Percentiles rank a stretch among this genome's conserved stretches.
phyloP scores from a whole-genome alignment of 1,140 invertebrate genomes.

The Lordiphosa stackelbergi region DNA sequence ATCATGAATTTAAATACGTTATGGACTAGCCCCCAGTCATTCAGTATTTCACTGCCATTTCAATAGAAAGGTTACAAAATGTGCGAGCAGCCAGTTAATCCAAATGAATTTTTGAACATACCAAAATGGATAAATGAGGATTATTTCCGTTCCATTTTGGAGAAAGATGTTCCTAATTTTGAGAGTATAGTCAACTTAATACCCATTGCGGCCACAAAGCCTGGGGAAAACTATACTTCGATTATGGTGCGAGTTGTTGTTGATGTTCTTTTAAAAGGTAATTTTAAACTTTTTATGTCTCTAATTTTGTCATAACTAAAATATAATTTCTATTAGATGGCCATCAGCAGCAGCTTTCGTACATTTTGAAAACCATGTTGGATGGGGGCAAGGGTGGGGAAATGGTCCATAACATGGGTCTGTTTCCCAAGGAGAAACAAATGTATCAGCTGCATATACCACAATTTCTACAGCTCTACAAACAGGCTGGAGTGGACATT shows the following conservation, averaged over 20 bases:
- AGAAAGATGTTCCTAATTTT: conserved; percentile 59
- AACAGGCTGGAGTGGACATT: conserved; percentile 53
- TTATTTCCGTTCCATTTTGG: conserved; percentile 77
- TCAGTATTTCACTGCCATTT: not conserved
- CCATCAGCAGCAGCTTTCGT: conserved; percentile 30
- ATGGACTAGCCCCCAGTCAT: not conserved
- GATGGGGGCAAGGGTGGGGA: conserved; percentile 33
- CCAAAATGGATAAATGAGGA: conserved; percentile 78
- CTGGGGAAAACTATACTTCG: conserved; percentile 68
- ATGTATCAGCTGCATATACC: conserved; percentile 65
- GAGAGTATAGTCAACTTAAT: conserved; percentile 43
- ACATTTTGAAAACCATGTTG: conserved; percentile 65
- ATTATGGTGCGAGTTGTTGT: conserved; percentile 60
- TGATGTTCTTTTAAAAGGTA: conserved; percentile 57
- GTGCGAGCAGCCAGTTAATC: conserved; percentile 26
- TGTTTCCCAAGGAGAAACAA: conserved; percentile 63
- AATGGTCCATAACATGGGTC: conserved; percentile 39
- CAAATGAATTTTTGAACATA: conserved; percentile 53
- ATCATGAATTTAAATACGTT: no score
- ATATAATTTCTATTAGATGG: no score
- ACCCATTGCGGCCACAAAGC: conserved; percentile 56
- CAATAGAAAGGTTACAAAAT: not conserved
- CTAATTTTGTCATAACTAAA: no score
- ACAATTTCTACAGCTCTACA: conserved; percentile 61
- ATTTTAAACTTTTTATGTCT: no score